Percentiles rank a stretch among this genome's conserved stretches.
Conservation (phyloP, 2,888 invertebrate species). For the Kryphioiulus occultus region DNA sequence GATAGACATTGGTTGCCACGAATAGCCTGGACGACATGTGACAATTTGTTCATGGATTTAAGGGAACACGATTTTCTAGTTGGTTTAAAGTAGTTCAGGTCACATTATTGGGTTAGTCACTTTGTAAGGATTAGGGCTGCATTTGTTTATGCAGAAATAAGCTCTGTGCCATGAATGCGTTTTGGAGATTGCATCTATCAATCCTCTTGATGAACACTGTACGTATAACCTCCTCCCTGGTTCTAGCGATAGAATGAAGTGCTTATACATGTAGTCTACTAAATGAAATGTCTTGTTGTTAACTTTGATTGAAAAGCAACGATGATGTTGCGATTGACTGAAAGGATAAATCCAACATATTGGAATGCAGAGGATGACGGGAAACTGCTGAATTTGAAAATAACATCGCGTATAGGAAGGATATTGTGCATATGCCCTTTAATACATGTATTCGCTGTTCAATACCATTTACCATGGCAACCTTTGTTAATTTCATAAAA, state of each 20-base stretch:
- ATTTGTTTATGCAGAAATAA: slow-evolving; percentile 3
- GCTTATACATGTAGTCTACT: slow-evolving; percentile 40
- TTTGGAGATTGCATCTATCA: slow-evolving; percentile 28
- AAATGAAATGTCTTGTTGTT: slow-evolving; percentile 30
- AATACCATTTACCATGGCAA: neutral
- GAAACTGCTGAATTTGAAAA: neutral
- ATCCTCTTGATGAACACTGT: slow-evolving; percentile 4
- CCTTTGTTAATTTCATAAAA: neutral
- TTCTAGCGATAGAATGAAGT: slow-evolving; percentile 2
- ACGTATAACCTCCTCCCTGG: neutral
- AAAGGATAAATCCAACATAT: slow-evolving; percentile 27
- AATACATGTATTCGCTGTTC: neutral
- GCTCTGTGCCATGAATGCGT: slow-evolving; percentile 17
- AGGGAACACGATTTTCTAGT: neutral
- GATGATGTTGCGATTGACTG: slow-evolving; percentile 14
- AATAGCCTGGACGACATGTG: neutral
- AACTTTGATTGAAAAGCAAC: slow-evolving; percentile 24
- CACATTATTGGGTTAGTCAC: neutral
- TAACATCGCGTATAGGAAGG: neutral
- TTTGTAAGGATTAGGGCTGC: neutral
- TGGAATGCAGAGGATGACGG: slow-evolving; percentile 12
- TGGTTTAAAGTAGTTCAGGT: slow-evolving; percentile 14
- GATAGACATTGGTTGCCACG: neutral
- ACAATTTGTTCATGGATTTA: neutral
- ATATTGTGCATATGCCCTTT: neutral